These are phyloP conservation scores for Drosophila stalkeri DNA, from an alignment of 2,888 invertebrate species.

Conservation along the genomic window DNA sequence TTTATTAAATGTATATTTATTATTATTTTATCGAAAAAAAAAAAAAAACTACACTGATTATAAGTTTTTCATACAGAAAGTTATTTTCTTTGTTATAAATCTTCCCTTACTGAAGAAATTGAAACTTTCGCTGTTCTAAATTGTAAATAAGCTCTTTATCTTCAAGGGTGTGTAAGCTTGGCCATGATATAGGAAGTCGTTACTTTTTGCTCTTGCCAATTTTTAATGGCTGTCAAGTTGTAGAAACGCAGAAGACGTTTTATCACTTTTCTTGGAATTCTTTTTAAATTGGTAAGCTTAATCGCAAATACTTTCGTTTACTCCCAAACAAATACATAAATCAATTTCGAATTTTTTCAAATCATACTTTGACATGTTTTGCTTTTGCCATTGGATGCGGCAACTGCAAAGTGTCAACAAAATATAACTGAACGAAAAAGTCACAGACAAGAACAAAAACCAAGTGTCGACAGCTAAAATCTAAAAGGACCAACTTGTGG, in stretches of 20 bases:
- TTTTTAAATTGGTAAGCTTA: conserved; percentile 32
- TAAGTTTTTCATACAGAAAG: not conserved
- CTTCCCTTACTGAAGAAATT: not conserved
- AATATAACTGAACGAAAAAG: conserved; percentile 40
- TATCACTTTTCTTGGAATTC: conserved; percentile 17
- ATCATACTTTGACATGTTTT: conserved; percentile 62
- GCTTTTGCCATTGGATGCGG: conserved; percentile 32
- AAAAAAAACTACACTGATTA: too few species aligned
- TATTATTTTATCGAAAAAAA: too few species aligned
- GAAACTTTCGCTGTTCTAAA: not conserved
- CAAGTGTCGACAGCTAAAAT: conserved; percentile 36
- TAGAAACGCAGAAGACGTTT: not conserved
- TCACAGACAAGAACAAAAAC: conserved; percentile 25
- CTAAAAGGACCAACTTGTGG: conserved; percentile 34
- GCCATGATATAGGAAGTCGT: too few species aligned
- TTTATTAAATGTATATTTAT: too few species aligned
- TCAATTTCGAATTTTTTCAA: conserved; percentile 48
- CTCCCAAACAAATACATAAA: conserved; percentile 56
- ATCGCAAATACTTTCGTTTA: conserved; percentile 37
- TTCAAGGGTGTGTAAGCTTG: too few species aligned
- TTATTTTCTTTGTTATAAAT: not conserved
- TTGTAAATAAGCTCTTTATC: not conserved
- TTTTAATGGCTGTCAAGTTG: not conserved
- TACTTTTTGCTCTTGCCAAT: not conserved
- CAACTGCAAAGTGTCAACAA: conserved; percentile 63